Conservation (phyloP, 2,797 vertebrate species). For the Merluccius polli region DNA sequence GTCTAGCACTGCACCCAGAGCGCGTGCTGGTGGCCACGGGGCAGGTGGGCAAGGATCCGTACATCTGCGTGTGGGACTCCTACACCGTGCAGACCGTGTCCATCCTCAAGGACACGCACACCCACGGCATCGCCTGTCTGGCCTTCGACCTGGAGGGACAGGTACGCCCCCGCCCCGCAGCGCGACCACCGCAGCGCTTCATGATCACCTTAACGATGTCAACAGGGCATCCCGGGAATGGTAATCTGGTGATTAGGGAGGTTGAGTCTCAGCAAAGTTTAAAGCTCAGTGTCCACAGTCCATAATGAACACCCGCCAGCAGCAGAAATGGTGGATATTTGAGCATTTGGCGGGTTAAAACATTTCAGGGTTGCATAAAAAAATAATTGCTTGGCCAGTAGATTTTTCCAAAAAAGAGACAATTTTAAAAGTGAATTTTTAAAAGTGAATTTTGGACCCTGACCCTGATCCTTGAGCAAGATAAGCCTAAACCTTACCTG, state of each 20-base stretch:
- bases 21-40: slow-evolving; percentile 95
- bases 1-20: slow-evolving; percentile 96
- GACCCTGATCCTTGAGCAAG: not conserved
- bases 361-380: not conserved
- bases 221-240: not conserved
- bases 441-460: too few relatives aligned
- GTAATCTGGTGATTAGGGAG: not conserved
- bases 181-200: not conserved
- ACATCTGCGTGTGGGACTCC: slow-evolving; percentile 97
- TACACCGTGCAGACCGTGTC: slow-evolving; percentile 95
- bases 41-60: slow-evolving; percentile 98
- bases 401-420: not conserved
- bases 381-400: not conserved
- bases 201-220: not conserved
- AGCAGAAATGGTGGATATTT: not conserved
- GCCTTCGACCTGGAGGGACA: slow-evolving; percentile 97
- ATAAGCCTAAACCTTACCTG: not conserved
- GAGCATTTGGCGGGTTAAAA: not conserved
- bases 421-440: too few relatives aligned
- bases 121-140: slow-evolving; percentile 94
- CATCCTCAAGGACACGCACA: slow-evolving; percentile 92
- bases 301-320: not conserved
- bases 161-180: slow-evolving; percentile 64
- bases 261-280: too few relatives aligned
- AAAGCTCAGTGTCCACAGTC: not conserved